These are phyloP conservation scores for Atta colombica DNA, from an alignment of 1,140 invertebrate genomes.

Conservation along the genomic window DNA sequence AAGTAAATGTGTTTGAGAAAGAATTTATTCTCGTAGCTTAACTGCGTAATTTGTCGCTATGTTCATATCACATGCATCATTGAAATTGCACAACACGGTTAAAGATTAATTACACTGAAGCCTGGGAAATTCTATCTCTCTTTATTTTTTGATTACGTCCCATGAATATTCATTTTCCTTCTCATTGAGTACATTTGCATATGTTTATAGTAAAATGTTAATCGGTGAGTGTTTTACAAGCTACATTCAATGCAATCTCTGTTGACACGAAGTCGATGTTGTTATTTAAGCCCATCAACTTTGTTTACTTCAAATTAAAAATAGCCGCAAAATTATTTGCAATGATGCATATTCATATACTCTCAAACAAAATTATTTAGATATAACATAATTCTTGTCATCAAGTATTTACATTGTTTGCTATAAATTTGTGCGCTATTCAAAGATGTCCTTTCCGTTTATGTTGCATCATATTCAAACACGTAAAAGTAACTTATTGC, in stretches of 20 bases:
- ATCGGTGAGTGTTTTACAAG: conserved; percentile 44
- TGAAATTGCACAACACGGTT: conserved; percentile 25
- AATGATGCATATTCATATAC: not conserved
- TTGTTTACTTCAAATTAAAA: conserved; percentile 5
- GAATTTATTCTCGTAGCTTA: conserved; percentile 23
- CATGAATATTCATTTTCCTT: conserved; percentile 52
- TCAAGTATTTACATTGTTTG: not conserved
- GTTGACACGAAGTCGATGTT: conserved; percentile 21
- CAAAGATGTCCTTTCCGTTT: not conserved
- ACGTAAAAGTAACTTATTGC: not conserved
- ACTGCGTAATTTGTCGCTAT: conserved; percentile 26
- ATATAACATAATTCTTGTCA: not conserved
- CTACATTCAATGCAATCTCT: conserved; percentile 27
- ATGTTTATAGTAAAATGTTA: conserved; percentile 48
- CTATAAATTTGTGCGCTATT: not conserved
- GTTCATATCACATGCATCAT: conserved; percentile 16
- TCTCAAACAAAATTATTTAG: not conserved
- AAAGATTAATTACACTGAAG: conserved; percentile 51
- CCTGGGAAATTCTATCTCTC: conserved; percentile 8
- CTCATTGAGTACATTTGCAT: conserved; percentile 44
- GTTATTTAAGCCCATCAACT: not conserved
- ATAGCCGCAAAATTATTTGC: not conserved
- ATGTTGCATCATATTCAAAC: not conserved
- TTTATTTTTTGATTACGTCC: conserved; percentile 54
- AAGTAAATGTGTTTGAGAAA: not conserved